Conservation (phyloP, 2,113 vertebrate genomes). For the Poecile atricapillus region DNA sequence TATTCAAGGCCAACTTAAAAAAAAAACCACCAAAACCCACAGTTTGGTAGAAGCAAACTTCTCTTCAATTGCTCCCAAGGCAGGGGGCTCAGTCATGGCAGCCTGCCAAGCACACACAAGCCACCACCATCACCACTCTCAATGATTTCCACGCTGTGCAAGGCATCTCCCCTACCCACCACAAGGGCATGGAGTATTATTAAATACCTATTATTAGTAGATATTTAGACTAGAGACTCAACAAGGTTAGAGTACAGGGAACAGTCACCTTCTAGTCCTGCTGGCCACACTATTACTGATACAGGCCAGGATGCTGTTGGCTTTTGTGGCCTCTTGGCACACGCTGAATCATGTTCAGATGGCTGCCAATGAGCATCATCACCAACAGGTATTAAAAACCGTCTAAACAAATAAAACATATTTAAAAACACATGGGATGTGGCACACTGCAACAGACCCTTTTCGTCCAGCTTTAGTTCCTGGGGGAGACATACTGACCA, state of each 20-base stretch:
- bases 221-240: too few species aligned
- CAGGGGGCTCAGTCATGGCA: background rate
- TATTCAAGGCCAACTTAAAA: background rate
- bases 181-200: accelerated
- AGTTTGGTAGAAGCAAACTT: background rate
- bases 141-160: background rate
- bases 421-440: background rate
- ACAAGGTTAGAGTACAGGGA: background rate
- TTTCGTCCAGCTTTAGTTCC: background rate
- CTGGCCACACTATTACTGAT: background rate
- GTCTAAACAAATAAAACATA: background rate
- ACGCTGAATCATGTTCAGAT: background rate
- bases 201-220: too few species aligned
- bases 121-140: background rate
- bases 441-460: background rate
- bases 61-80: background rate
- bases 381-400: background rate
- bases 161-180: background rate
- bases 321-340: background rate
- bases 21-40: background rate
- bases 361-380: background rate
- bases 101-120: background rate
- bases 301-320: background rate
- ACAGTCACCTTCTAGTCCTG: background rate
- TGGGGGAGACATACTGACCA: background rate